Conservation (phyloP, 1,140 invertebrate species). For the Adoxophyes honmai region DNA sequence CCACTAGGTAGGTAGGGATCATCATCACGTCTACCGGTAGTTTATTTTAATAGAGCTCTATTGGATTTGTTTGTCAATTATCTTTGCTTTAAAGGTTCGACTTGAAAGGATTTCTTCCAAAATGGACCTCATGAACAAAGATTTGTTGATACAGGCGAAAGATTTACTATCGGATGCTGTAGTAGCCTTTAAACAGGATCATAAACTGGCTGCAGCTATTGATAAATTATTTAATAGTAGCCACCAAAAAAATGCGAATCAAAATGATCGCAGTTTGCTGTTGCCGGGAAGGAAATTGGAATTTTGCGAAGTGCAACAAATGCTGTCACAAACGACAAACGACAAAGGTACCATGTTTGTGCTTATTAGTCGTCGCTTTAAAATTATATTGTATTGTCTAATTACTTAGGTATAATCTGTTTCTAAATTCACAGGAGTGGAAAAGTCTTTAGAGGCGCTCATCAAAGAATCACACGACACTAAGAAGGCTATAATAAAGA, state of each 20-base stretch:
- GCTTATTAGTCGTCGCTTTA: background rate
- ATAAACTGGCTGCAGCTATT: slow-evolving; percentile 50
- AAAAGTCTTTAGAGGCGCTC: slow-evolving; percentile 22
- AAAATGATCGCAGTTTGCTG: slow-evolving; percentile 18
- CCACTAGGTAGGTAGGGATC: slow-evolving; percentile 71
- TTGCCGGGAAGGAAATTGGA: slow-evolving; percentile 53
- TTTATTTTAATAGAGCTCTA: slow-evolving; percentile 60
- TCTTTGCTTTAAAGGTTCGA: slow-evolving; percentile 41
- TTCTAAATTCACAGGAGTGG: slow-evolving; percentile 15
- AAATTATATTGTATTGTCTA: too few relatives aligned
- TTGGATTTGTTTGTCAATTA: slow-evolving; percentile 63
- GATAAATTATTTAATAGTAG: slow-evolving; percentile 41
- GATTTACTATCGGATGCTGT: slow-evolving; percentile 34
- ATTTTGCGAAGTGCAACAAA: slow-evolving; percentile 51
- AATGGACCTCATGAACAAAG: slow-evolving; percentile 61
- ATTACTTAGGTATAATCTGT: background rate
- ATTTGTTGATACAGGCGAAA: slow-evolving; percentile 40
- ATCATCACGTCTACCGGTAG: slow-evolving; percentile 65
- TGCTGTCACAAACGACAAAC: slow-evolving; percentile 32
- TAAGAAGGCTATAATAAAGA: slow-evolving; percentile 42
- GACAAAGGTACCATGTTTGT: slow-evolving; percentile 17
- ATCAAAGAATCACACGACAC: slow-evolving; percentile 28
- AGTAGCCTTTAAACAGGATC: slow-evolving; percentile 47
- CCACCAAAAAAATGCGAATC: slow-evolving; percentile 8
- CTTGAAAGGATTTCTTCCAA: slow-evolving; percentile 41